These are phyloP conservation scores for Hemichromis elongatus DNA, from an alignment of 2,113 vertebrate genomes.

Conservation along the genomic window DNA sequence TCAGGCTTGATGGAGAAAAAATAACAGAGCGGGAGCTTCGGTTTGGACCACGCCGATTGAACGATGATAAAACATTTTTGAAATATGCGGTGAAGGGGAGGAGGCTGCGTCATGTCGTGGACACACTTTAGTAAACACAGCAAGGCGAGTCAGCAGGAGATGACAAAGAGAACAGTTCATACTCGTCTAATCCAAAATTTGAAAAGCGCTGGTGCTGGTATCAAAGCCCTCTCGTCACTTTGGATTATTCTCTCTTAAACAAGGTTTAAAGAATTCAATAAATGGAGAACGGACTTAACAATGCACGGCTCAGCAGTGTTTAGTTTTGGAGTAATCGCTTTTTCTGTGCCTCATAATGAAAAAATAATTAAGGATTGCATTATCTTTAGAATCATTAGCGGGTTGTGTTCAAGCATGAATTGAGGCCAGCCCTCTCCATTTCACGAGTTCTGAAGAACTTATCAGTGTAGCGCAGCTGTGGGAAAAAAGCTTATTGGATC, in stretches of 20 bases:
- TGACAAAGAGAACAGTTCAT: neutral
- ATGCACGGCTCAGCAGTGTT: neutral
- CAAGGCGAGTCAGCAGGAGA: neutral
- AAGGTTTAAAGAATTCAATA: slow-evolving; percentile 26
- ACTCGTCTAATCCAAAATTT: neutral
- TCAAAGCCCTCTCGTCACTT: neutral
- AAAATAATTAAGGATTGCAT: slow-evolving; percentile 19
- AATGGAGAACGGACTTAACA: neutral
- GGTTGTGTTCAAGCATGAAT: slow-evolving; percentile 24
- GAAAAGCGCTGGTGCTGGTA: neutral
- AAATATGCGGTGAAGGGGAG: neutral
- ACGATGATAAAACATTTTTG: slow-evolving; percentile 23
- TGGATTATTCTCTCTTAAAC: neutral
- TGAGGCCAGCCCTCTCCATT: slow-evolving; percentile 20
- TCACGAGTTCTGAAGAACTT: slow-evolving; percentile 25
- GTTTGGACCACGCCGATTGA: slow-evolving; percentile 4
- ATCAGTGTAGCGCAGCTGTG: slow-evolving; percentile 13
- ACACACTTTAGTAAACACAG: neutral
- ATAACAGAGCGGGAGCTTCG: neutral
- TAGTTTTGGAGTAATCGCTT: slow-evolving; percentile 24
- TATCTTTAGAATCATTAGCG: slow-evolving; percentile 37
- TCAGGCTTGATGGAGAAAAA: neutral
- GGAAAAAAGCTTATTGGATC: slow-evolving; percentile 26
- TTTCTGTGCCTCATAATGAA: slow-evolving; percentile 3
- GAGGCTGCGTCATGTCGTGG: neutral